Evolutionary conservation across 1,140 invertebrate genomes (phyloP).

Genomic region (Drosophila lowei): DNA sequence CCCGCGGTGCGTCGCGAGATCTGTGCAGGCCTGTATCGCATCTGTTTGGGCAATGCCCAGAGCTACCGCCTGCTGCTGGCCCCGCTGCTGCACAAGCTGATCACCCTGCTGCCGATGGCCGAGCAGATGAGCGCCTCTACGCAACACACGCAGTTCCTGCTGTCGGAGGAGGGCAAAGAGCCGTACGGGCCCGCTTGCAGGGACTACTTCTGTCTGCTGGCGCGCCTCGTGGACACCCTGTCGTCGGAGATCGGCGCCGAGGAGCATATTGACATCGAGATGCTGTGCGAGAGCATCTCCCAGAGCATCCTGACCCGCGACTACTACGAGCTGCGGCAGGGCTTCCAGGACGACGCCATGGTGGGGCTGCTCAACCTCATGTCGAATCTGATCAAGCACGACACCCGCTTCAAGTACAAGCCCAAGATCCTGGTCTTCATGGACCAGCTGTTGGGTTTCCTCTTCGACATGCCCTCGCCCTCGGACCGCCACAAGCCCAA

Average conservation of each 20-base stretch:
- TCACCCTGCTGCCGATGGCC: conserved; percentile 91
- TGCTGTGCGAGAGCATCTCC: conserved; percentile 89
- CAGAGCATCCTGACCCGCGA: conserved; percentile 90
- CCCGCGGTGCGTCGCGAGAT: conserved; percentile 93
- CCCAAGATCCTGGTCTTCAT: conserved; percentile 90
- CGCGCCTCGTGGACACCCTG: conserved; percentile 92
- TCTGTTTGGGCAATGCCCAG: conserved; percentile 90
- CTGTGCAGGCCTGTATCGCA: conserved; percentile 93
- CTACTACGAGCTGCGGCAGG: conserved; percentile 91
- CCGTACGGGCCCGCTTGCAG: conserved; percentile 96
- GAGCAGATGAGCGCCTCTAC: conserved; percentile 91
- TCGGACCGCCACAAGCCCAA: conserved; percentile 93
- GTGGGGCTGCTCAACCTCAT: conserved; percentile 94
- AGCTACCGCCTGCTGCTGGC: conserved; percentile 87
- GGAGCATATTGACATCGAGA: conserved; percentile 88
- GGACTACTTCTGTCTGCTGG: conserved; percentile 97
- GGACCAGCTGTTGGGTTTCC: conserved; percentile 91
- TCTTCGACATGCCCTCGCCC: conserved; percentile 95
- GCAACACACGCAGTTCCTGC: conserved; percentile 84
- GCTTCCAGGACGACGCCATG: conserved; percentile 94
- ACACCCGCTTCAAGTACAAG: conserved; percentile 92
- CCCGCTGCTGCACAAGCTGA: conserved; percentile 90
- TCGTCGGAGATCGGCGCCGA: conserved; percentile 90
- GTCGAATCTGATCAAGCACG: conserved; percentile 94
- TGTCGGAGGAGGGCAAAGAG: conserved; percentile 92